These are phyloP conservation scores for Pristionchus fissidentatus DNA, from an alignment of 2,888 invertebrate species.

Conservation along the genomic window DNA sequence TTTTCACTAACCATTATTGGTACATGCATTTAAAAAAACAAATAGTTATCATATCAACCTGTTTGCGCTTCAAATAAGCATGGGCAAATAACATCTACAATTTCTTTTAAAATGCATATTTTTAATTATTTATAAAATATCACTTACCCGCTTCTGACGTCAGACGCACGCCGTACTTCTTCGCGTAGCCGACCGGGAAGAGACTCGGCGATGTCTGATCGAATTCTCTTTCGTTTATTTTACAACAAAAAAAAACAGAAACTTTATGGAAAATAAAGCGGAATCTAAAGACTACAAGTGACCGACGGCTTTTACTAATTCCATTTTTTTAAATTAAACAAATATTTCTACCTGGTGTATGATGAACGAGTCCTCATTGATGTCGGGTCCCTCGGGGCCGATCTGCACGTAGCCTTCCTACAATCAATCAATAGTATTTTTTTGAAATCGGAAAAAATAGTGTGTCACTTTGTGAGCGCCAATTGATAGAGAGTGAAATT, in stretches of 20 bases:
- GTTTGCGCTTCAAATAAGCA: no score
- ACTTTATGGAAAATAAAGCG: no score
- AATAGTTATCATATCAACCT: no score
- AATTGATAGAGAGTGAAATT: no score
- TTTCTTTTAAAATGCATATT: no score
- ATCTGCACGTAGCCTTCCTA: constrained; percentile 48
- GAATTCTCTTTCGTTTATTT: not conserved
- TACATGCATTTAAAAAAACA: not conserved
- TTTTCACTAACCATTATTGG: not conserved
- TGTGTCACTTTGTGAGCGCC: no score
- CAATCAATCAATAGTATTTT: not conserved
- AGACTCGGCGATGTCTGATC: constrained; percentile 12
- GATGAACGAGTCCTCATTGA: constrained; percentile 10
- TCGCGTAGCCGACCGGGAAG: constrained; percentile 46
- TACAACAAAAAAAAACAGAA: not conserved
- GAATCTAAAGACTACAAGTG: no score
- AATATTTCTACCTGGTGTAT: constrained; percentile 6
- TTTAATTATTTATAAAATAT: no score
- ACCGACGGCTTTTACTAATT: not conserved
- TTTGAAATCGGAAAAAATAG: no score
- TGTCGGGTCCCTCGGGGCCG: constrained; percentile 46
- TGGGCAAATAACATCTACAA: no score
- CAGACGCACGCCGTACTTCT: not conserved
- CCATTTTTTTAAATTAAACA: not conserved
- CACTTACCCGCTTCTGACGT: no score